Percentiles rank a stretch among this genome's conserved stretches.
Evolutionary conservation across 2,888 invertebrate species (phyloP).

Genomic region (Stenichneumon culpator): DNA sequence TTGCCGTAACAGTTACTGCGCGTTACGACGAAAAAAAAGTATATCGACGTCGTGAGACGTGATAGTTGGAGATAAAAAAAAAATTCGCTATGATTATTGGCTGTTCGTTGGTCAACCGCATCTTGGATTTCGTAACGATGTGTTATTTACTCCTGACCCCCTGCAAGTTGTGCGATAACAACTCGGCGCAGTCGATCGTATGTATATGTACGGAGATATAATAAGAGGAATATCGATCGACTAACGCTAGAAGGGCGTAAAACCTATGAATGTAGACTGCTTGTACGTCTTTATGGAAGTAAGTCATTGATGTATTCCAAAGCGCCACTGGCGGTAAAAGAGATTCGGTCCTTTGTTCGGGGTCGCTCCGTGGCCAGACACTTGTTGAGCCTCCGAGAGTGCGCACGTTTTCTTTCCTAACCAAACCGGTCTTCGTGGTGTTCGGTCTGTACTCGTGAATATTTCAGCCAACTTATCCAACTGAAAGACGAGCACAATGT

Average conservation of each 20-base stretch:
- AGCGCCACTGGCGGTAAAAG: slow-evolving; percentile 21
- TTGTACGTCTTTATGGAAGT: neutral
- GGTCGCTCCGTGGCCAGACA: slow-evolving; percentile 56
- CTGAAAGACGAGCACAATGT: slow-evolving; percentile 68
- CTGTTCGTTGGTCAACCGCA: slow-evolving; percentile 16
- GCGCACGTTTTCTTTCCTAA: slow-evolving; percentile 40
- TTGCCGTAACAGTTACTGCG: neutral
- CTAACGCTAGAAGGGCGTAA: neutral
- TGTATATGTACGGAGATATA: neutral
- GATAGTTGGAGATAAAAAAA: neutral
- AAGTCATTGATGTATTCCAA: neutral
- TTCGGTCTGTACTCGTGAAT: slow-evolving; percentile 17
- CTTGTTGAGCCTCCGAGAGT: slow-evolving; percentile 66
- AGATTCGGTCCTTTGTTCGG: slow-evolving; percentile 2
- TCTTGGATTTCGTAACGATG: slow-evolving; percentile 37
- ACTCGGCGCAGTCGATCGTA: slow-evolving; percentile 48
- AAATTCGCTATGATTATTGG: neutral
- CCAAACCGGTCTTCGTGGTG: slow-evolving; percentile 12
- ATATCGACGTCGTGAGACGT: neutral
- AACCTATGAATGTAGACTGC: neutral
- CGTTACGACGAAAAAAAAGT: neutral
- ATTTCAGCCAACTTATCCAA: slow-evolving; percentile 23
- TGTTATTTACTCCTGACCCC: slow-evolving; percentile 59
- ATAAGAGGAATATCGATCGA: neutral
- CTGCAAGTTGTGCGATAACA: slow-evolving; percentile 62